Evolutionary conservation across 2,888 invertebrate species (phyloP).

Genomic region (Caenorhabditis imperialis): DNA sequence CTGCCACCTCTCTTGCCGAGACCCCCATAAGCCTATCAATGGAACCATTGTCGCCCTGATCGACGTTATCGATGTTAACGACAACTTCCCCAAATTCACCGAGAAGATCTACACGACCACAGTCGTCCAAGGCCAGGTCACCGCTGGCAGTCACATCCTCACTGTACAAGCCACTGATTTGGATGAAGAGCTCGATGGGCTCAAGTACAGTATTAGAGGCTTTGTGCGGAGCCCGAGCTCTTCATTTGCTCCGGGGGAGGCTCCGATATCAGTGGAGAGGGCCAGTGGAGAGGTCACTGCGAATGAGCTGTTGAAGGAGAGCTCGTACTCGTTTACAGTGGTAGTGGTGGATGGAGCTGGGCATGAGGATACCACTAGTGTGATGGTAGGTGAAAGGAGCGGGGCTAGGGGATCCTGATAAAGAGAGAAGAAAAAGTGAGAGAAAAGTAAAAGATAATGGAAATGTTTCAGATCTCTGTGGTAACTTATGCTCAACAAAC

Average conservation of each 20-base stretch:
- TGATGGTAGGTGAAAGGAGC: slow-evolving; percentile 39
- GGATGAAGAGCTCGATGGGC: slow-evolving; percentile 57
- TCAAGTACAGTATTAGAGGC: slow-evolving; percentile 58
- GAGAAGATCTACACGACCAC: slow-evolving; percentile 58
- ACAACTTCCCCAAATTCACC: slow-evolving; percentile 68
- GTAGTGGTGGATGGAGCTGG: slow-evolving; percentile 56
- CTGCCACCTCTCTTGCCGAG: slow-evolving; percentile 60
- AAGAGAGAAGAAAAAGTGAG: too few species aligned
- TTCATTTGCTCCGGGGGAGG: slow-evolving; percentile 32
- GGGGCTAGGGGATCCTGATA: too few species aligned
- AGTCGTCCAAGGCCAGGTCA: slow-evolving; percentile 61
- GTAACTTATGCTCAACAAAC: slow-evolving; percentile 64
- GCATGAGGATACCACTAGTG: slow-evolving; percentile 60
- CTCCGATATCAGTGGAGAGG: slow-evolving; percentile 53
- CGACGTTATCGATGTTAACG: slow-evolving; percentile 66
- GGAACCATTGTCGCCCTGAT: slow-evolving; percentile 56
- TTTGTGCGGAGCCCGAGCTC: slow-evolving; percentile 43
- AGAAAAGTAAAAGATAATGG: too few species aligned
- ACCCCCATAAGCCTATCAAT: slow-evolving; percentile 60
- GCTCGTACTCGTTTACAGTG: slow-evolving; percentile 58
- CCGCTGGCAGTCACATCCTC: slow-evolving; percentile 57
- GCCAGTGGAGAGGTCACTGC: slow-evolving; percentile 56
- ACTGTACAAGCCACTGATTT: slow-evolving; percentile 56
- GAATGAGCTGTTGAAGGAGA: slow-evolving; percentile 55
- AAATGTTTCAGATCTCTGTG: slow-evolving; percentile 54